Evolutionary conservation across 1,140 invertebrate genomes (phyloP).

Genomic region (Drosophila sechellia): DNA sequence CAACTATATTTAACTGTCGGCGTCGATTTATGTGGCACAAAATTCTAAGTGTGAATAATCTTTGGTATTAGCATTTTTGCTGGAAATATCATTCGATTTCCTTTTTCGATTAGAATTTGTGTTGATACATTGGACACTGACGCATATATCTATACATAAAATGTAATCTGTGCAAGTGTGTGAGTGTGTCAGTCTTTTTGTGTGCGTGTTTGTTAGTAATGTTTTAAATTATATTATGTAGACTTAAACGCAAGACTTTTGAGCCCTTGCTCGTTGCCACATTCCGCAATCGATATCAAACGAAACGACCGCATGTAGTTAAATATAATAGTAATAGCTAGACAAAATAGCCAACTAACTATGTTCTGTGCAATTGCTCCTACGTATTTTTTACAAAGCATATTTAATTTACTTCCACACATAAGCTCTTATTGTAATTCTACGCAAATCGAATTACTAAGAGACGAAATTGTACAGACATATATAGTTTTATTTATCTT

Average conservation of each 20-base stretch:
- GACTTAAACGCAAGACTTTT: constrained; percentile 44
- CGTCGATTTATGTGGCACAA: neutral
- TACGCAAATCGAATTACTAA: neutral
- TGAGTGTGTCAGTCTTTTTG: constrained; percentile 44
- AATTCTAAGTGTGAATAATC: neutral
- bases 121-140: neutral
- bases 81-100: no score
- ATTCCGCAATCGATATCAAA: constrained; percentile 49
- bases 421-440: neutral
- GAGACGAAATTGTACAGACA: neutral
- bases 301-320: constrained; percentile 44
- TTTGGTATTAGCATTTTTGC: no score
- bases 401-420: constrained; percentile 1
- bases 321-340: constrained; percentile 60
- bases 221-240: constrained; percentile 54
- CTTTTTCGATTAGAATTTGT: neutral
- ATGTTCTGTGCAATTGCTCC: constrained; percentile 63
- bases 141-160: constrained; percentile 27
- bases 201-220: constrained; percentile 46
- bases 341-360: constrained; percentile 67
- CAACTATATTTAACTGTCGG: constrained; percentile 4
- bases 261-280: constrained; percentile 24
- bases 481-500: neutral
- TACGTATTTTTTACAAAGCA: constrained; percentile 35
- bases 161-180: constrained; percentile 36